Conservation (phyloP, 2,888 invertebrate species). For the Ochropacha duplaris region DNA sequence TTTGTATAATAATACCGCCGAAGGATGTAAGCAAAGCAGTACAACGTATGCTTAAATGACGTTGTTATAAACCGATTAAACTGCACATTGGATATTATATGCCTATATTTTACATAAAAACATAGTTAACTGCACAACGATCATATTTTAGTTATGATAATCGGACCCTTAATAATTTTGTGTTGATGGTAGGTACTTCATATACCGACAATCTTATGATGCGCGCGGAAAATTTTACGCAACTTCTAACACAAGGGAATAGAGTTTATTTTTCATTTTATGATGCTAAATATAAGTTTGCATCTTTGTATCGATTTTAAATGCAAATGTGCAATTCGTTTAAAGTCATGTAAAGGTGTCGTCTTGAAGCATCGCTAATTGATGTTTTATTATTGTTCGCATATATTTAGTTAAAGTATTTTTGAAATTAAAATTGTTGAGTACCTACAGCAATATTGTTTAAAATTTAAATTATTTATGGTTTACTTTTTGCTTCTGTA, state of each 20-base stretch:
- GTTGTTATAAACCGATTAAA: conserved; percentile 57
- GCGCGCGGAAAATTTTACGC: neutral
- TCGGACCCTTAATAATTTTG: conserved; percentile 27
- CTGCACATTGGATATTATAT: conserved; percentile 29
- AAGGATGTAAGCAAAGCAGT: conserved; percentile 33
- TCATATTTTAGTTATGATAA: conserved; percentile 30
- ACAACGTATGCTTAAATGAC: conserved; percentile 38
- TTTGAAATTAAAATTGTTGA: conserved; percentile 3
- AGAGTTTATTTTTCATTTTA: neutral
- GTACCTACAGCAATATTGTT: neutral
- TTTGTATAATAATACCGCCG: conserved; percentile 10
- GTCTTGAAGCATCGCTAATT: conserved; percentile 28
- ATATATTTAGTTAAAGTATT: conserved; percentile 16
- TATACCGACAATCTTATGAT: neutral
- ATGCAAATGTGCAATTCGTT: conserved; percentile 23
- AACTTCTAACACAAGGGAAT: neutral
- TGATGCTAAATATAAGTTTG: neutral
- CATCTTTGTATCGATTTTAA: conserved; percentile 17
- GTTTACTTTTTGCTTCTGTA: neutral
- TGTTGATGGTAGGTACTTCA: conserved; percentile 14
- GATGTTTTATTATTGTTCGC: conserved; percentile 15
- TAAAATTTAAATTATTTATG: neutral
- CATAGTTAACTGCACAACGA: conserved; percentile 36
- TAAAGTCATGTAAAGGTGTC: conserved; percentile 29
- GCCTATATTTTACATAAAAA: conserved; percentile 33